phyloP scores from a whole-genome alignment of 2,888 invertebrate genomes.

The Rhagonycha lutea region DNA sequence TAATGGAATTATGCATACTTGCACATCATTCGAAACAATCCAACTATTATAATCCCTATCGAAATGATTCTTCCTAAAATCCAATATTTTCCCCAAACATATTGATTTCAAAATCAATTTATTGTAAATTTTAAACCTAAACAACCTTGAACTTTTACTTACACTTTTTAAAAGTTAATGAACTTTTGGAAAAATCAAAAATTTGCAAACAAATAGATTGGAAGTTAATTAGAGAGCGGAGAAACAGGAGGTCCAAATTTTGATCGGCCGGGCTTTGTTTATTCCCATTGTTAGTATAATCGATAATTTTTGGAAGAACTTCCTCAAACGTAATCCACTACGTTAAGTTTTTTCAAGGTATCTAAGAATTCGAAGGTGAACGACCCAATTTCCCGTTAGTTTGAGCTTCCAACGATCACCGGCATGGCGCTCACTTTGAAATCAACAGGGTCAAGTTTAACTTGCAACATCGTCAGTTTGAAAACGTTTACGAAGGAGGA shows the following conservation, averaged over 20 bases:
- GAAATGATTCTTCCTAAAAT: too few species aligned
- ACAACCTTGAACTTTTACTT: background rate
- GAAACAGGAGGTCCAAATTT: background rate
- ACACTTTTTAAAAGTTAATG: background rate
- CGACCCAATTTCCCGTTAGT: slow-evolving; percentile 50
- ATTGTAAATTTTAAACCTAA: background rate
- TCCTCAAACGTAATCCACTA: slow-evolving; percentile 42
- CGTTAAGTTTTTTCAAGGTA: slow-evolving; percentile 31
- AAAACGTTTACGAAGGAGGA: slow-evolving; percentile 48
- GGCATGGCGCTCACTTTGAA: slow-evolving; percentile 47
- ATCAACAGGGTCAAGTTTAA: slow-evolving; percentile 57
- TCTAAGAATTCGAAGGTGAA: slow-evolving; percentile 53
- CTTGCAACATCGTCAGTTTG: slow-evolving; percentile 51
- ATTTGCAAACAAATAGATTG: background rate
- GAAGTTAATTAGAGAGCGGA: background rate
- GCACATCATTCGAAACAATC: background rate
- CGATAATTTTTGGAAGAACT: slow-evolving; percentile 32
- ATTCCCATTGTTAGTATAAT: background rate
- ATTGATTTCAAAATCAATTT: background rate
- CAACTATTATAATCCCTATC: too few species aligned
- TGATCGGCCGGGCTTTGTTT: background rate
- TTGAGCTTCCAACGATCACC: slow-evolving; percentile 49
- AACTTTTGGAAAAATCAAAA: background rate
- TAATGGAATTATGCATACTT: background rate
- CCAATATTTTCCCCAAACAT: background rate